These are phyloP conservation scores for Caenorhabditis becei DNA, from an alignment of 2,888 invertebrate genomes.

Conservation along the genomic window DNA sequence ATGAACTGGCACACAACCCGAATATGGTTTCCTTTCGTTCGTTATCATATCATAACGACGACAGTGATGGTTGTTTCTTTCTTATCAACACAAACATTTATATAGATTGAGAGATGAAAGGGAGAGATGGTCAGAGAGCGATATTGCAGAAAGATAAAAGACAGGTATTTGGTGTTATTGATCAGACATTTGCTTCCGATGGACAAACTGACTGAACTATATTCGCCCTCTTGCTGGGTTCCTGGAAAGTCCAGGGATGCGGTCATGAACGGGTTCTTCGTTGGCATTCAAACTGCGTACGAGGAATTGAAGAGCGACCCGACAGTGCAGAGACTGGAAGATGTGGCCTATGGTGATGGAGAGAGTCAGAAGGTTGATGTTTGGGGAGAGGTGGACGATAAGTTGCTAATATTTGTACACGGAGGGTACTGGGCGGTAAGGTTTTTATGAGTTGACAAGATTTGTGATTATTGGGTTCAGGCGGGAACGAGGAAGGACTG, in stretches of 20 bases:
- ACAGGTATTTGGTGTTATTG: neutral
- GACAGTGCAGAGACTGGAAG: neutral
- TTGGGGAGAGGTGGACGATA: slow-evolving; percentile 53
- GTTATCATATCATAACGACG: neutral
- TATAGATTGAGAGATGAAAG: neutral
- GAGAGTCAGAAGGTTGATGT: slow-evolving; percentile 62
- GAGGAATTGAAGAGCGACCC: neutral
- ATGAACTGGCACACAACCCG: neutral
- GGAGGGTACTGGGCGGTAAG: slow-evolving; percentile 67
- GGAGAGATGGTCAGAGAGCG: neutral
- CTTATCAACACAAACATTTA: neutral
- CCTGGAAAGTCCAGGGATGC: slow-evolving; percentile 31
- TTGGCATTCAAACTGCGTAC: slow-evolving; percentile 10
- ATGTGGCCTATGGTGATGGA: slow-evolving; percentile 34
- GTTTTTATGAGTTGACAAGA: neutral
- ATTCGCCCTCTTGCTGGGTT: slow-evolving; percentile 60
- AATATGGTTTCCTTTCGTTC: neutral
- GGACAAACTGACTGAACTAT: slow-evolving; percentile 43
- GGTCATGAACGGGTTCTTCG: slow-evolving; percentile 49
- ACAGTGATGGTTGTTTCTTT: neutral
- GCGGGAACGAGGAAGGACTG: slow-evolving; percentile 30
- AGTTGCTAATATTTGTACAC: slow-evolving; percentile 63
- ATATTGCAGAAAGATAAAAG: neutral
- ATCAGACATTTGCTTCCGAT: slow-evolving; percentile 20
- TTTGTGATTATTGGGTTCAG: slow-evolving; percentile 14